Conservation (phyloP, 2,113 vertebrate genomes). For the Podarcis raffonei region DNA sequence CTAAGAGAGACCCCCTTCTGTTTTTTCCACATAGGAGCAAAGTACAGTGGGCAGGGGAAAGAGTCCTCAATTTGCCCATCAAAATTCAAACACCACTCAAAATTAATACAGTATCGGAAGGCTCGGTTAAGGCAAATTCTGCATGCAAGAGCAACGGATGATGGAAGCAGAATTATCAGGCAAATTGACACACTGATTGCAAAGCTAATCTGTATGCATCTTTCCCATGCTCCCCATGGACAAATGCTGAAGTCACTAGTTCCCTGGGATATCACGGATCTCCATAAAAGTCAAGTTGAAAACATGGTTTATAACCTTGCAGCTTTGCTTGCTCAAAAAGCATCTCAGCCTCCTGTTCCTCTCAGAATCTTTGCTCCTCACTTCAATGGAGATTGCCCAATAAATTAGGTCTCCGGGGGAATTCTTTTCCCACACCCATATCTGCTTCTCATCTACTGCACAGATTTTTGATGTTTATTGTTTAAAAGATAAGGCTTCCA, state of each 20-base stretch:
- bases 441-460: constrained; percentile 42
- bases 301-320: neutral
- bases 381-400: neutral
- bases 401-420: neutral
- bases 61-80: neutral
- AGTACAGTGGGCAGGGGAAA: neutral
- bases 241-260: neutral
- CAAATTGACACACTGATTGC: neutral
- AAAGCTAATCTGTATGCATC: neutral
- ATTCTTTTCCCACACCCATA: accelerated
- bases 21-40: neutral
- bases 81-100: neutral
- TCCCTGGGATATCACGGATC: neutral
- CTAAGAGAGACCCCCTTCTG: neutral
- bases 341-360: constrained; percentile 42
- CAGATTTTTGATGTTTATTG: neutral
- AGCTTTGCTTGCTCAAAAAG: constrained; percentile 7
- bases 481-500: constrained; percentile 8
- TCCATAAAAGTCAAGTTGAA: accelerated
- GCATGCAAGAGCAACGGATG: neutral
- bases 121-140: neutral
- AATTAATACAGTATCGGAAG: neutral
- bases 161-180: neutral
- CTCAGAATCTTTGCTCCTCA: constrained; percentile 38
- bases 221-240: neutral